Conservation (phyloP, 2,797 vertebrate species). For the Ceryle rudis region DNA sequence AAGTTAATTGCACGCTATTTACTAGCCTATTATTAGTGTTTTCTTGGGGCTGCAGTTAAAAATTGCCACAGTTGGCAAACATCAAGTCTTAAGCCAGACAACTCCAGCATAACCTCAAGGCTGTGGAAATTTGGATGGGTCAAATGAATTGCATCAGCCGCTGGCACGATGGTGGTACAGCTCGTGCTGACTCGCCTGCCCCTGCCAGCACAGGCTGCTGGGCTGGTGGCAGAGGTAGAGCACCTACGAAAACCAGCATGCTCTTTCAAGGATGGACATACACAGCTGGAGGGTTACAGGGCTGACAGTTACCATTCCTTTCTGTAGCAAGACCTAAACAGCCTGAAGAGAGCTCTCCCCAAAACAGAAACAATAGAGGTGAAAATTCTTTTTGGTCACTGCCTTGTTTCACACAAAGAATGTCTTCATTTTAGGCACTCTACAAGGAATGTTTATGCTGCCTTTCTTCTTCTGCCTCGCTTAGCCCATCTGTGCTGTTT, state of each 20-base stretch:
- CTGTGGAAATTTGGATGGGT: neutral
- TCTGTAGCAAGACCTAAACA: neutral
- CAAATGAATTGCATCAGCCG: neutral
- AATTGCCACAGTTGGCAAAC: accelerated
- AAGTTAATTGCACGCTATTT: neutral
- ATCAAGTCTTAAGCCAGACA: neutral
- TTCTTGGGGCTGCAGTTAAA: neutral
- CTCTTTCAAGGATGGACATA: neutral
- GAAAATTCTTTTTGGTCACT: neutral
- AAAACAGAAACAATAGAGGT: neutral
- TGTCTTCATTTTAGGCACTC: neutral
- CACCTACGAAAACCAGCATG: accelerated
- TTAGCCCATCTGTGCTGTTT: neutral
- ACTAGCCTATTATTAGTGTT: neutral
- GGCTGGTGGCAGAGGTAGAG: neutral
- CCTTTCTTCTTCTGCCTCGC: slow-evolving; percentile 26
- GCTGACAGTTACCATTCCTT: neutral
- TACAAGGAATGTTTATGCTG: neutral
- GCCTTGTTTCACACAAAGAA: neutral
- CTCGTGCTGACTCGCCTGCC: accelerated
- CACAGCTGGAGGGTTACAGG: neutral
- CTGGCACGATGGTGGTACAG: accelerated
- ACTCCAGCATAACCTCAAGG: neutral
- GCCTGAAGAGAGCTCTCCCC: neutral
- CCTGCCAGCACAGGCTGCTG: neutral